Conservation (phyloP, 2,888 invertebrate species). For the Leptothorax acervorum region DNA sequence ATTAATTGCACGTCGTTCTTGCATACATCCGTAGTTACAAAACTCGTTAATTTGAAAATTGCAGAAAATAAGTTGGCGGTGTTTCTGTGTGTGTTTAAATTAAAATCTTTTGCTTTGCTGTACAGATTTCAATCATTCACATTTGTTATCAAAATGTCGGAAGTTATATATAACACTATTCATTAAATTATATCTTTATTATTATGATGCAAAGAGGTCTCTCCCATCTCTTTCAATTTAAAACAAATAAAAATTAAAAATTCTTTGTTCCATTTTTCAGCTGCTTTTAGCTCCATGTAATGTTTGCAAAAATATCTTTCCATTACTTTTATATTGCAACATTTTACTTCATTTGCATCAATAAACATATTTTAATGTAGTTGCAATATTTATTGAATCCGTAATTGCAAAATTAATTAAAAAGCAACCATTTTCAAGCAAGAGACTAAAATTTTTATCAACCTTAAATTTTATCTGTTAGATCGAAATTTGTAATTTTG, state of each 20-base stretch:
- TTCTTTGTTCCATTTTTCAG: neutral
- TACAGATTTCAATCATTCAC: neutral
- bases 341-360: neutral
- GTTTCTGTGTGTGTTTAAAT: conserved; percentile 25
- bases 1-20: conserved; percentile 39
- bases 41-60: conserved; percentile 43
- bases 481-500: neutral
- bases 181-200: neutral
- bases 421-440: neutral
- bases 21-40: neutral
- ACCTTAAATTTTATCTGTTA: conserved; percentile 6
- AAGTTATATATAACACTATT: neutral
- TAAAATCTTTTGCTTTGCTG: conserved; percentile 9
- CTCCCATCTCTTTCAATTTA: neutral
- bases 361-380: neutral
- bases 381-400: neutral
- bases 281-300: neutral
- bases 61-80: conserved; percentile 23
- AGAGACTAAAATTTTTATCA: neutral
- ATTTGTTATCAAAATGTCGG: neutral
- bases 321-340: neutral
- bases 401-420: conserved; percentile 17
- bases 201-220: neutral
- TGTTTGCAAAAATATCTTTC: neutral
- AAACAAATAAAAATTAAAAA: neutral